Conservation (phyloP, 2,113 vertebrate species). For the Dinomys branickii region DNA sequence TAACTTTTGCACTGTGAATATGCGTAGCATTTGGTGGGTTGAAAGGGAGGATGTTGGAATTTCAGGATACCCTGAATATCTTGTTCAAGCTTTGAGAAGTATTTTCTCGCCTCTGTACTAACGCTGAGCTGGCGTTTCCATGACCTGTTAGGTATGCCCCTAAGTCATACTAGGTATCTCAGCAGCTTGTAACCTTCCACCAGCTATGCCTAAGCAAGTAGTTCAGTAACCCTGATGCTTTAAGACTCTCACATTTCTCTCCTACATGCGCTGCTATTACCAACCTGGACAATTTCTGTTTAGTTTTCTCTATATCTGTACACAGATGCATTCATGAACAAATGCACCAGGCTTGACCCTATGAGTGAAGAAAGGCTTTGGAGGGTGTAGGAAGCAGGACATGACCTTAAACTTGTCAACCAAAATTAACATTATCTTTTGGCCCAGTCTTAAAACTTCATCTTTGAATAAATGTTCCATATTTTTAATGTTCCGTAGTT, state of each 20-base stretch:
- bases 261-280: not conserved
- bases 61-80: not conserved
- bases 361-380: not conserved
- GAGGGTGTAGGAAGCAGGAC: constrained; percentile 19
- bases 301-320: not conserved
- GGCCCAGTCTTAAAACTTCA: not conserved
- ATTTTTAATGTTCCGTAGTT: too few species aligned
- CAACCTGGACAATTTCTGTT: not conserved
- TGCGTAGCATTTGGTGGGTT: not conserved
- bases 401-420: constrained; percentile 24
- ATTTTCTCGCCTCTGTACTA: not conserved
- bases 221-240: not conserved
- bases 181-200: not conserved
- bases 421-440: not conserved
- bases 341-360: not conserved
- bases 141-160: not conserved
- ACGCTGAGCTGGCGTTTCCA: not conserved
- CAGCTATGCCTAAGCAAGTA: not conserved
- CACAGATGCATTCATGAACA: fast-evolving
- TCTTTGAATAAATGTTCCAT: not conserved
- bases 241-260: not conserved
- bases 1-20: not conserved
- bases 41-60: not conserved
- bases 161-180: not conserved
- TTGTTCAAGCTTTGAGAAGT: not conserved